Percentiles rank a stretch among this genome's conserved stretches.
These are phyloP conservation scores for Scalopus aquaticus DNA, from an alignment of 2,113 vertebrate genomes.

Conservation along the genomic window DNA sequence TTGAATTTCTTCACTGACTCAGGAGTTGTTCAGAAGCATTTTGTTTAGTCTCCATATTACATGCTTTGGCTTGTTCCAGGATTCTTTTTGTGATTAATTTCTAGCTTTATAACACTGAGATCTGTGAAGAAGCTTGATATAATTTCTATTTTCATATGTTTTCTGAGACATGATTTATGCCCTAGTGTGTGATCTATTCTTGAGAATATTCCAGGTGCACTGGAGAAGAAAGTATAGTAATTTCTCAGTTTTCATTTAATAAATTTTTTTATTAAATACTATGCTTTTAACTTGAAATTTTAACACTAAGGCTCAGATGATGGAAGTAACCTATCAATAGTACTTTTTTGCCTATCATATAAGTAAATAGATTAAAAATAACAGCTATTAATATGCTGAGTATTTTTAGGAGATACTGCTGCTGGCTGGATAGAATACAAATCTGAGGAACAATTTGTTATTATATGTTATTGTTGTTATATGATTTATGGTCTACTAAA, in stretches of 20 bases:
- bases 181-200: no score
- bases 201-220: no score
- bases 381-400: background rate
- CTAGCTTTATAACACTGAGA: no score
- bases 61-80: no score
- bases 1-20: no score
- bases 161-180: no score
- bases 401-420: background rate
- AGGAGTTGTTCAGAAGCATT: no score
- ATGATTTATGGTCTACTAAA: background rate
- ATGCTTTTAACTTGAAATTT: background rate
- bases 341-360: background rate
- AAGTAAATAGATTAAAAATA: constrained; percentile 18
- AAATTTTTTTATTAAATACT: background rate
- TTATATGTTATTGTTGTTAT: background rate
- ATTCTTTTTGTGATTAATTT: no score
- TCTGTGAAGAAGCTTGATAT: no score
- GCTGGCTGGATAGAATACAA: background rate
- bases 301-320: background rate
- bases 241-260: background rate
- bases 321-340: background rate
- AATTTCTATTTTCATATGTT: no score
- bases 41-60: no score
- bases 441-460: background rate
- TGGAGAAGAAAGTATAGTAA: no score